A percentile compares a stretch with the other conserved stretches of the same genome.
Evolutionary conservation across 1,140 invertebrate species (phyloP).

Genomic region (Heliothis subflexa): DNA sequence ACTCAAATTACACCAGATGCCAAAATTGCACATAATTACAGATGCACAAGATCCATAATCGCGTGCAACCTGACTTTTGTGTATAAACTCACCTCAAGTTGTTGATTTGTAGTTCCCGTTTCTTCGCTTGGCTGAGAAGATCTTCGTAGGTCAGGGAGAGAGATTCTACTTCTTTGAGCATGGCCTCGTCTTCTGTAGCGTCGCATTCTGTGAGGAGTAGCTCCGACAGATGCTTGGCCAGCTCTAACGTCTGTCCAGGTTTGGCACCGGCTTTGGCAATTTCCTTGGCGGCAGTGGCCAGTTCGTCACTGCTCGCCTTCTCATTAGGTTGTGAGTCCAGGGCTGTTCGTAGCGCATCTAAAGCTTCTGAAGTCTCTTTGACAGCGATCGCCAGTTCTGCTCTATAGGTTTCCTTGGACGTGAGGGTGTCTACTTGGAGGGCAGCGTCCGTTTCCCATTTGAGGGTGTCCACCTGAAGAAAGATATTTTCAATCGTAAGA

Average conservation of each 20-base stretch:
- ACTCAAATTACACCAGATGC: constrained; percentile 28
- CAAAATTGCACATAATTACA: constrained; percentile 39
- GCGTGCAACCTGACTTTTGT: background rate
- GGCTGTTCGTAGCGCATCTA: constrained; percentile 70
- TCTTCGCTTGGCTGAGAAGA: constrained; percentile 90
- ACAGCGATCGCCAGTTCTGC: constrained; percentile 91
- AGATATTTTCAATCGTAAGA: background rate
- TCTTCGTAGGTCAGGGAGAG: constrained; percentile 90
- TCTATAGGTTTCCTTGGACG: constrained; percentile 92
- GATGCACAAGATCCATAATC: constrained; percentile 14
- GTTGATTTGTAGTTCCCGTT: constrained; percentile 90
- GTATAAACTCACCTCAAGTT: constrained; percentile 88
- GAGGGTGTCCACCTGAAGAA: constrained; percentile 90
- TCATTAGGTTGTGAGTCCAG: constrained; percentile 71
- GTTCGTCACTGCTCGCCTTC: constrained; percentile 70
- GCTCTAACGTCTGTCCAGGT: constrained; percentile 86
- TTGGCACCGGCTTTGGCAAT: constrained; percentile 80
- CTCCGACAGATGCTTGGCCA: constrained; percentile 92
- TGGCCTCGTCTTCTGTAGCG: constrained; percentile 89
- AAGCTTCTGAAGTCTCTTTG: constrained; percentile 73
- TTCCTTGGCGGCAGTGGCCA: constrained; percentile 79
- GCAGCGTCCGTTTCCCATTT: constrained; percentile 91
- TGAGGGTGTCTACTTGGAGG: constrained; percentile 93
- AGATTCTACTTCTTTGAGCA: constrained; percentile 88
- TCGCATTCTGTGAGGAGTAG: constrained; percentile 91